These are phyloP conservation scores for Metalampra italica DNA, from an alignment of 2,888 invertebrate genomes.

Conservation along the genomic window DNA sequence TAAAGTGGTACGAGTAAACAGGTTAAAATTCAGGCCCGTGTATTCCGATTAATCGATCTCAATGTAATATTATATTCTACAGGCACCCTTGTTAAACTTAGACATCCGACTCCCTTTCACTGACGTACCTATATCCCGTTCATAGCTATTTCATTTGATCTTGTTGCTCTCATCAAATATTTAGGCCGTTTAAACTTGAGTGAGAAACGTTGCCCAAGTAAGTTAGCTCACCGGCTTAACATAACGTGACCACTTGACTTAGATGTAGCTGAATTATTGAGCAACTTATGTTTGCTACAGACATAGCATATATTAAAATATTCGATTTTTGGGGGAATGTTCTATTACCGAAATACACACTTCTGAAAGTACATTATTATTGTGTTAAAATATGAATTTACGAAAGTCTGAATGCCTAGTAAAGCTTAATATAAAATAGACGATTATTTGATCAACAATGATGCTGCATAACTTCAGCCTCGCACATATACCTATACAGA, in stretches of 20 bases:
- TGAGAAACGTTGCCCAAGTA: constrained; percentile 46
- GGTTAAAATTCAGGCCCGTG: neutral
- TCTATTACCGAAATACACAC: too few species aligned
- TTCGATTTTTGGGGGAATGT: too few species aligned
- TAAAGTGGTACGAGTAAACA: too few species aligned
- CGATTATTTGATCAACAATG: too few species aligned
- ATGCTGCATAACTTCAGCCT: too few species aligned
- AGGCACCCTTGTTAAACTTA: constrained; percentile 68
- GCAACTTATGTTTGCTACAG: neutral
- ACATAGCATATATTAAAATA: too few species aligned
- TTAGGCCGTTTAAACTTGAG: constrained; percentile 67
- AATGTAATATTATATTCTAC: constrained; percentile 67
- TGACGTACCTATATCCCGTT: constrained; percentile 38
- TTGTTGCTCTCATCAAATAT: constrained; percentile 72
- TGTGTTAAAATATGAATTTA: too few species aligned
- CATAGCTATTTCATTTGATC: constrained; percentile 68
- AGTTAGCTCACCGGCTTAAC: constrained; percentile 40
- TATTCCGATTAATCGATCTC: constrained; percentile 47
- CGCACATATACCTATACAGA: too few species aligned
- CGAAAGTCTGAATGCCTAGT: too few species aligned
- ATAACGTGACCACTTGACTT: constrained; percentile 36
- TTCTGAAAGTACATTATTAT: too few species aligned
- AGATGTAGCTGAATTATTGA: constrained; percentile 8
- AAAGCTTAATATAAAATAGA: too few species aligned
- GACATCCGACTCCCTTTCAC: constrained; percentile 42